Conservation (phyloP, 2,797 vertebrate genomes). For the Danio jaintianensis region DNA sequence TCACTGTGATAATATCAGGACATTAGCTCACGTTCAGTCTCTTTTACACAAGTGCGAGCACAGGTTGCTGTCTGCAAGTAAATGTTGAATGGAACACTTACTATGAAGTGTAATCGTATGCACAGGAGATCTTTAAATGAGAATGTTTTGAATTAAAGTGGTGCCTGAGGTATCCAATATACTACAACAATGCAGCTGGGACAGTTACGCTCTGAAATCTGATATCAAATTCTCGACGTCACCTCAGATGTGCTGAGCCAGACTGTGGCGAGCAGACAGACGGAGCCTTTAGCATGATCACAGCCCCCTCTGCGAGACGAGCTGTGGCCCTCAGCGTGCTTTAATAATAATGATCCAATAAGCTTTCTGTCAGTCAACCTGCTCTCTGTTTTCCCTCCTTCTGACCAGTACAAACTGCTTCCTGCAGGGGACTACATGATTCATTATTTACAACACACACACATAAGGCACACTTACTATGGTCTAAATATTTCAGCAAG, state of each 20-base stretch:
- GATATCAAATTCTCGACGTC: constrained; percentile 22
- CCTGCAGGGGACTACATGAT: constrained; percentile 35
- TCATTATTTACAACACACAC: constrained; percentile 38
- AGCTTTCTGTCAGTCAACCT: constrained; percentile 38
- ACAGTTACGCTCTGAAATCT: neutral
- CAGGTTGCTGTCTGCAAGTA: too few relatives aligned
- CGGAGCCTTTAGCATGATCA: constrained; percentile 24
- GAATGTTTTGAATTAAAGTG: constrained; percentile 6
- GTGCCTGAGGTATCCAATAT: neutral
- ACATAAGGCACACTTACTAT: constrained; percentile 46
- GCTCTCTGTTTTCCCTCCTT: constrained; percentile 15
- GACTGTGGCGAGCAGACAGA: constrained; percentile 20
- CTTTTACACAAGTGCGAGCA: too few relatives aligned
- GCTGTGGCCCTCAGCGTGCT: constrained; percentile 33
- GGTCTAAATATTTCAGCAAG: constrained; percentile 67
- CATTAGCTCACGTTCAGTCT: too few relatives aligned
- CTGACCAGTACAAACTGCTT: constrained; percentile 41
- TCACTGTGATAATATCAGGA: too few relatives aligned
- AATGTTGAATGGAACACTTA: too few relatives aligned
- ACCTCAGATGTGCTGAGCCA: constrained; percentile 34
- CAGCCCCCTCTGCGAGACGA: constrained; percentile 3
- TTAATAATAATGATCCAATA: constrained; percentile 50
- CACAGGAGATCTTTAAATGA: neutral
- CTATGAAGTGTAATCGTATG: neutral
- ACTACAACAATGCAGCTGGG: neutral